phyloP scores from a whole-genome alignment of 2,888 invertebrate species.

The Ptycholaimellus sp. region DNA sequence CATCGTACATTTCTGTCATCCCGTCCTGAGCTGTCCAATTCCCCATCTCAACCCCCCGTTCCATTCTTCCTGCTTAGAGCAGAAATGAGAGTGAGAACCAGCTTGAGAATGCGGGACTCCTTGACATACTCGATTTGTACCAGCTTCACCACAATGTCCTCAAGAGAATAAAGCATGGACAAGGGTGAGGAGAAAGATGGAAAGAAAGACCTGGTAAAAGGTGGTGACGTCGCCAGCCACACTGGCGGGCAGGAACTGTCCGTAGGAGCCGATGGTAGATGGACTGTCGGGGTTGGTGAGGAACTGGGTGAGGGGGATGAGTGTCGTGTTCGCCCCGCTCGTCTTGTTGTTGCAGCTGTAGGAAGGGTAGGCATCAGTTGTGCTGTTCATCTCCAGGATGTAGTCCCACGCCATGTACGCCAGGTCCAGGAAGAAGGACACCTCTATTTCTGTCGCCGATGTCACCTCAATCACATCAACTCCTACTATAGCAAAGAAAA shows the following conservation, averaged over 20 bases:
- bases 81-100: too few relatives aligned
- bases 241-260: too few relatives aligned
- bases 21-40: constrained; percentile 17
- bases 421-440: constrained; percentile 9
- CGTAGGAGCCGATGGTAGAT: too few relatives aligned
- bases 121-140: too few relatives aligned
- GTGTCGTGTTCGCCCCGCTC: neutral
- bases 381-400: constrained; percentile 6
- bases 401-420: constrained; percentile 6
- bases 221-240: neutral
- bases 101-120: too few relatives aligned
- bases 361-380: neutral
- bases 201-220: constrained; percentile 3
- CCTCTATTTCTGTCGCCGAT: too few relatives aligned
- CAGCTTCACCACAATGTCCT: too few relatives aligned
- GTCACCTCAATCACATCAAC: neutral
- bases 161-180: too few relatives aligned
- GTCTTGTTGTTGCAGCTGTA: neutral
- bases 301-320: neutral
- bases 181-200: too few relatives aligned
- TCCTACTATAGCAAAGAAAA: constrained; percentile 1
- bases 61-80: too few relatives aligned
- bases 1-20: constrained; percentile 14
- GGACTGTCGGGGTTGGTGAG: neutral
- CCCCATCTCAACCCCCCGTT: constrained; percentile 15